phyloP scores from a whole-genome alignment of 2,797 vertebrate genomes.

The Chelon labrosus region DNA sequence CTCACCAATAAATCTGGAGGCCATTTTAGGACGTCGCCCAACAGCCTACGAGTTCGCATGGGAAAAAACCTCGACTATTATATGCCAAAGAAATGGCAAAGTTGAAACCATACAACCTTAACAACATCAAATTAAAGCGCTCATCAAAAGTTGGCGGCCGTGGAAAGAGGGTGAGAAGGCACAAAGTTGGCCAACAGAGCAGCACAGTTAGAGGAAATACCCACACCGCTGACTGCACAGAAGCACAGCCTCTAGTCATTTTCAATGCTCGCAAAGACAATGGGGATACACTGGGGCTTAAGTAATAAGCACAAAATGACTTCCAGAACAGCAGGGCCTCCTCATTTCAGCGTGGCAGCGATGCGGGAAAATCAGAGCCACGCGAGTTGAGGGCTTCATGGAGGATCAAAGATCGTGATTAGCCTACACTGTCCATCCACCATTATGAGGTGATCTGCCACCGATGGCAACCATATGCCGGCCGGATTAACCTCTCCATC shows the following conservation, averaged over 20 bases:
- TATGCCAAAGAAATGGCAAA: conserved; percentile 78
- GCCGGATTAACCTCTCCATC: conserved; percentile 79
- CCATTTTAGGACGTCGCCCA: conserved; percentile 81
- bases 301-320: conserved; percentile 84
- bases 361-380: conserved; percentile 82
- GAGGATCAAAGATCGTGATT: conserved; percentile 85
- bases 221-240: conserved; percentile 76
- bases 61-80: conserved; percentile 40
- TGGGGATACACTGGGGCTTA: conserved; percentile 79
- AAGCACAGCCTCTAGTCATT: conserved; percentile 82
- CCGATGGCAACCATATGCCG: conserved; percentile 83
- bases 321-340: conserved; percentile 81
- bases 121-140: conserved; percentile 83
- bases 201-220: conserved; percentile 69
- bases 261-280: conserved; percentile 81
- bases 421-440: conserved; percentile 78
- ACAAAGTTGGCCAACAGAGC: conserved; percentile 68
- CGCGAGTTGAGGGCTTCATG: conserved; percentile 72
- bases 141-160: conserved; percentile 76
- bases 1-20: conserved; percentile 80
- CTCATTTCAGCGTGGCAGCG: conserved; percentile 70
- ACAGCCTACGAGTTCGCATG: conserved; percentile 65
- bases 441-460: conserved; percentile 72
- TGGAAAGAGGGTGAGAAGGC: conserved; percentile 71
- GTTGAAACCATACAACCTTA: conserved; percentile 77